Conservation (phyloP, 2,113 vertebrate genomes). For the Chloebia gouldiae region DNA sequence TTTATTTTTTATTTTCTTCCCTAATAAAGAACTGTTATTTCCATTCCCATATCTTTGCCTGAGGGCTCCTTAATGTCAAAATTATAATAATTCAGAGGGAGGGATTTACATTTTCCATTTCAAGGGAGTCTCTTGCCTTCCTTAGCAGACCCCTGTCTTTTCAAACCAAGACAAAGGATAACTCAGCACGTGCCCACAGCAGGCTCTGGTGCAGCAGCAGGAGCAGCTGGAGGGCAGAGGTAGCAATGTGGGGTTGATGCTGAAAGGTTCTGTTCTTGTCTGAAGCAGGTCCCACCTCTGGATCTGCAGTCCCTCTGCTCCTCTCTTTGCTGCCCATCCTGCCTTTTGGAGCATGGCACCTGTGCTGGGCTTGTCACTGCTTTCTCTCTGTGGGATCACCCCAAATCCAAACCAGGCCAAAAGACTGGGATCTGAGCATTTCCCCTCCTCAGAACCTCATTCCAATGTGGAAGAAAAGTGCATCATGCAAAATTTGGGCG, state of each 20-base stretch:
- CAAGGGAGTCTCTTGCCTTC: not conserved
- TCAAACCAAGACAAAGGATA: not conserved
- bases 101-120: not conserved
- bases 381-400: not conserved
- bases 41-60: not conserved
- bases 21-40: not conserved
- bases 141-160: not conserved
- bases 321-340: not conserved
- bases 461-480: not conserved
- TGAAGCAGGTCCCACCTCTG: not conserved
- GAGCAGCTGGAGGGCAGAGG: not conserved
- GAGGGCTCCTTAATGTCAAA: not conserved
- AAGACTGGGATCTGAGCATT: not conserved
- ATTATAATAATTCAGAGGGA: not conserved
- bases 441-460: accelerated
- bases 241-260: not conserved
- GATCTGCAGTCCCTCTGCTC: not conserved
- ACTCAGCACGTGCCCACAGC: not conserved
- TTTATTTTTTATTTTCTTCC: not conserved
- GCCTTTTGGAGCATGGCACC: not conserved
- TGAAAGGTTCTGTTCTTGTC: not conserved
- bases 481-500: accelerated
- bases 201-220: not conserved
- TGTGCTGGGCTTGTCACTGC: accelerated
- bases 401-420: not conserved